Evolutionary conservation across 2,797 vertebrate genomes (phyloP), one percentile per base, ranked within the genome.

Genomic region (Podarcis siculus): DNA sequence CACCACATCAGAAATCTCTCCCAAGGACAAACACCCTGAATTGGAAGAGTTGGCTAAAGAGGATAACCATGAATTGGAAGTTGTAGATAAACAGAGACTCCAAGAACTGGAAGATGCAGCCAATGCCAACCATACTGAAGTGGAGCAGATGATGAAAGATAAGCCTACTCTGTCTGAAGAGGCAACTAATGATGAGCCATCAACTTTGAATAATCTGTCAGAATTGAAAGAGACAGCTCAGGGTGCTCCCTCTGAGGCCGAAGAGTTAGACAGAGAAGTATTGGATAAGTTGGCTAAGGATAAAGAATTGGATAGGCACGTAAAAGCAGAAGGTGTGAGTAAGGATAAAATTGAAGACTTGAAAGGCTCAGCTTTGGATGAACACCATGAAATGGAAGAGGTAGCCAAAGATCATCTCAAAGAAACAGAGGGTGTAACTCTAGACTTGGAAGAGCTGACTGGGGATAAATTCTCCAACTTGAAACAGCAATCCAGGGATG

Each of bases 131-230:
- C 0, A 58, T 55, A n/a, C 73, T 89, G 81, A 49, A 7, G 19
- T 55, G 30, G 72, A 84, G 88, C 72, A 89, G 69, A 45, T 2
- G 0, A 17, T 81, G 35, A 88, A 82, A 79, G 79, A 86, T 37
- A 82, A 91, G 85, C 78, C 86, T 17, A 19, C n/a, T n/a, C 79
- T 10, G 9, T 37, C 91, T 75, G 86, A 85, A 75, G 69, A 89
- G 21, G 49, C 91, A 37, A 87, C 58, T 25, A 88, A 86, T 81
- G 67, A 67, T 32, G 35, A 1, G 71, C 27, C 21, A 58, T 85
- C 69, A 76, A 17, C 58, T 81, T 89, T 25, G 19, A 19, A 39
- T 37, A 75, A 66, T 37, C 32, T 75, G 4, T 67, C 78, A 67
- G 69, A 81, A 67, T 66, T 79, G 32, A 66, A 80, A 81, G 49